These are phyloP conservation scores for Stenodema calcarata DNA, from an alignment of 2,888 invertebrate genomes.

Conservation along the genomic window DNA sequence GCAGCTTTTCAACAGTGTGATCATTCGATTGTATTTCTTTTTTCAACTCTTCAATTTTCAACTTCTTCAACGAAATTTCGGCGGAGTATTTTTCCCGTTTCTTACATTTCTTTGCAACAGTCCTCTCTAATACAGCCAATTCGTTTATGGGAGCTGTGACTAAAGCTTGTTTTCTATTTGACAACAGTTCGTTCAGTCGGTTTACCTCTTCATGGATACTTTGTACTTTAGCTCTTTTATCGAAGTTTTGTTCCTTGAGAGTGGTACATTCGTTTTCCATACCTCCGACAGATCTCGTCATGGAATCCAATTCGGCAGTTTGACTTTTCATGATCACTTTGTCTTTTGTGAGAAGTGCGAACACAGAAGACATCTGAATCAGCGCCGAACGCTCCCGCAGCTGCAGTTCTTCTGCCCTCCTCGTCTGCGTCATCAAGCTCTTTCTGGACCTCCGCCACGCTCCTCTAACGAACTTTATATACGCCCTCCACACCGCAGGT, in stretches of 20 bases:
- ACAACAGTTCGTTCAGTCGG: neutral
- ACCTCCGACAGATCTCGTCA: neutral
- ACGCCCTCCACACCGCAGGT: slow-evolving; percentile 4
- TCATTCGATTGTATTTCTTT: neutral
- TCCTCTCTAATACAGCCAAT: neutral
- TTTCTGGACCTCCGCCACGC: neutral
- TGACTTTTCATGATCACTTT: slow-evolving; percentile 17
- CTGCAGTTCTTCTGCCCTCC: neutral
- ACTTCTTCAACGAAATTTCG: neutral
- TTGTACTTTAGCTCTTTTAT: neutral
- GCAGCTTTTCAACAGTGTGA: neutral
- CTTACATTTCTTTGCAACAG: neutral
- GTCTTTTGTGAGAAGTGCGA: slow-evolving; percentile 1
- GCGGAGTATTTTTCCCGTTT: neutral
- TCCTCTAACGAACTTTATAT: neutral
- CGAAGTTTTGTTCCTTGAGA: neutral
- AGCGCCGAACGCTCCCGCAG: slow-evolving; percentile 24
- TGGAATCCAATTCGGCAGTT: neutral
- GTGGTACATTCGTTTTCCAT: neutral
- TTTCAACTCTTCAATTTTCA: neutral
- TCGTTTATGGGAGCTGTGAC: neutral
- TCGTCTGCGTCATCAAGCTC: neutral
- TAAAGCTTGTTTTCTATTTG: neutral
- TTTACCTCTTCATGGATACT: neutral
- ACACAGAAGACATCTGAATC: slow-evolving; percentile 35